A percentile compares a stretch with the other conserved stretches of the same genome.
Evolutionary conservation across 2,113 vertebrate genomes (phyloP).

Genomic region (Phainopepla nitens): DNA sequence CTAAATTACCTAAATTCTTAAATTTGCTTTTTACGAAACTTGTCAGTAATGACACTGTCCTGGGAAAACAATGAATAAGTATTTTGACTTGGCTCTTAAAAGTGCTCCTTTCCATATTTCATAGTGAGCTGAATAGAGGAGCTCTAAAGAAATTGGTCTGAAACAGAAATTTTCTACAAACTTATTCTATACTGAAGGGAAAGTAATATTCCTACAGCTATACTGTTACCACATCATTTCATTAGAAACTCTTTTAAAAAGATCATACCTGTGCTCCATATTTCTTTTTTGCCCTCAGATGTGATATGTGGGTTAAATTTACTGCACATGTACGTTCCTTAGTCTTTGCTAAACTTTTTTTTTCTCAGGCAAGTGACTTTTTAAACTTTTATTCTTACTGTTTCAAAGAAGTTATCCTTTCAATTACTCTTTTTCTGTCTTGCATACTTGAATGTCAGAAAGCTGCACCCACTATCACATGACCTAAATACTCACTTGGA

Average conservation of each 20-base stretch:
- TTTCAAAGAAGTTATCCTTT: slow-evolving; percentile 45
- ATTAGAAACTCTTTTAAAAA: neutral
- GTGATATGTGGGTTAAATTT: slow-evolving; percentile 37
- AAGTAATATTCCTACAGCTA: neutral
- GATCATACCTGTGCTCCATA: neutral
- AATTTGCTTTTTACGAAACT: neutral
- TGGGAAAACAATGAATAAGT: neutral
- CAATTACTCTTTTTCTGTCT: slow-evolving; percentile 30
- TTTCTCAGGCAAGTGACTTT: slow-evolving; percentile 33
- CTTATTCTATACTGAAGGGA: neutral
- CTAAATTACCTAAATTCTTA: too few relatives aligned
- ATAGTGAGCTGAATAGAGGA: neutral
- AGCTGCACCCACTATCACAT: slow-evolving; percentile 48
- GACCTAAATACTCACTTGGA: slow-evolving; percentile 45
- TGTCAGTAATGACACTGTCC: neutral
- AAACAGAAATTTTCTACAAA: neutral
- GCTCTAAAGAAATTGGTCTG: neutral
- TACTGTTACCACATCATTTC: neutral
- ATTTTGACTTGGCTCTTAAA: neutral
- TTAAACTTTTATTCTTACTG: slow-evolving; percentile 45
- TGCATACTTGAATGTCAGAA: slow-evolving; percentile 32
- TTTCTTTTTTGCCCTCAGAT: neutral
- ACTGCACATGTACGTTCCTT: neutral
- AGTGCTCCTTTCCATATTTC: neutral
- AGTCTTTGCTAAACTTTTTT: slow-evolving; percentile 39